Conservation (phyloP, 2,113 vertebrate genomes). For the Narcine bancroftii region DNA sequence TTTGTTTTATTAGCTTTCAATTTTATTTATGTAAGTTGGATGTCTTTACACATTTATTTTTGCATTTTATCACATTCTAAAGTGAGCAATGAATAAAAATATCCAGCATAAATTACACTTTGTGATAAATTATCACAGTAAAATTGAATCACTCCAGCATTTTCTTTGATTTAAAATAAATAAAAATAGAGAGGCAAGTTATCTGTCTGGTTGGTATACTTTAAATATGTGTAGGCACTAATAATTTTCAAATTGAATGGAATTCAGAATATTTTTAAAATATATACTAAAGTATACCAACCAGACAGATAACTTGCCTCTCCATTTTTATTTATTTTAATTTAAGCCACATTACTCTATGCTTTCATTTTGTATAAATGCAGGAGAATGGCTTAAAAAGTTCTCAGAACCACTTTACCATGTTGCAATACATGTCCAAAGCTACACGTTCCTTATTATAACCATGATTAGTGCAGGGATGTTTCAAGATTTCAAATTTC, state of each 20-base stretch:
- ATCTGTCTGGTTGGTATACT: background rate
- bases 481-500: too few relatives aligned
- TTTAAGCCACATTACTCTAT: background rate
- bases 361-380: background rate
- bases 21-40: background rate
- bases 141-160: too few relatives aligned
- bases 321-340: background rate
- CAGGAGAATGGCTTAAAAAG: background rate
- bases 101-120: too few relatives aligned
- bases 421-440: too few relatives aligned
- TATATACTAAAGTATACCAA: background rate
- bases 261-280: too few relatives aligned
- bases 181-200: background rate
- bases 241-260: too few relatives aligned
- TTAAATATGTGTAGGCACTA: background rate
- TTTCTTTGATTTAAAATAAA: background rate
- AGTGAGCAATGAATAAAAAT: background rate
- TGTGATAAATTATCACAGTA: too few relatives aligned
- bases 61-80: background rate
- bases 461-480: too few relatives aligned
- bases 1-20: background rate
- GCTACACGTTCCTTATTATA: too few relatives aligned
- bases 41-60: background rate
- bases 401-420: background rate
- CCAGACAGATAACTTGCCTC: background rate